Percentiles rank a stretch among this genome's conserved stretches.
phyloP scores from a whole-genome alignment of 2,797 vertebrate species.

The Lepus townsendii region DNA sequence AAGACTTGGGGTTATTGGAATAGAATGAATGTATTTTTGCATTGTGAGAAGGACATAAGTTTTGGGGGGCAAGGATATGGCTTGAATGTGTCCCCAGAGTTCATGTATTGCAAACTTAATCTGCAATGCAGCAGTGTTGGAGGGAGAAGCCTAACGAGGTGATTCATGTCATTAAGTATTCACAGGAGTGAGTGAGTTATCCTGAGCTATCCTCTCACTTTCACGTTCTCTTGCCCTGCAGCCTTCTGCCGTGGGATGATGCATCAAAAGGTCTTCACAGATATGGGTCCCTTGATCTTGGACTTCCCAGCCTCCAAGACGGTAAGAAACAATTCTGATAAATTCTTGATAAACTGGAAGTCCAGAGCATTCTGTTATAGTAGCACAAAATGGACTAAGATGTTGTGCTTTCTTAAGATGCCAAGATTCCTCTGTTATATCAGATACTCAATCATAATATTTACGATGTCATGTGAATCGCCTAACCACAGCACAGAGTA shows the following conservation, averaged over 20 bases:
- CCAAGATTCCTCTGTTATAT: constrained; percentile 50
- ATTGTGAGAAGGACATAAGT: too few relatives aligned
- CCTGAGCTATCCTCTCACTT: neutral
- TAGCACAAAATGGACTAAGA: neutral
- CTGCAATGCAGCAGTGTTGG: too few relatives aligned
- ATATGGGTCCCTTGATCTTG: neutral
- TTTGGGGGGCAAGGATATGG: too few relatives aligned
- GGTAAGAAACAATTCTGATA: neutral
- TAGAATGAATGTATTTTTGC: too few relatives aligned
- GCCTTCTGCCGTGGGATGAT: neutral
- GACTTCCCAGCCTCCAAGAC: neutral
- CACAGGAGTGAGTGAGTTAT: neutral
- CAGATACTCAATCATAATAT: neutral
- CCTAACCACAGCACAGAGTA: constrained; percentile 3
- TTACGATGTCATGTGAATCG: constrained; percentile 23
- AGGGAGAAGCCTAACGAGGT: neutral
- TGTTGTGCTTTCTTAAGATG: neutral
- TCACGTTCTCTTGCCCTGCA: neutral
- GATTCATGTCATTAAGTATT: too few relatives aligned
- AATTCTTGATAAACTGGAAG: neutral
- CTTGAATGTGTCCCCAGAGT: neutral
- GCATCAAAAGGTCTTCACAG: neutral
- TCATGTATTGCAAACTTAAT: neutral
- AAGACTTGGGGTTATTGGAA: too few relatives aligned
- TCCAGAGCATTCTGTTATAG: neutral